These are phyloP conservation scores for Neomonachus schauinslandi DNA, from an alignment of 2,113 vertebrate species.

Conservation along the genomic window DNA sequence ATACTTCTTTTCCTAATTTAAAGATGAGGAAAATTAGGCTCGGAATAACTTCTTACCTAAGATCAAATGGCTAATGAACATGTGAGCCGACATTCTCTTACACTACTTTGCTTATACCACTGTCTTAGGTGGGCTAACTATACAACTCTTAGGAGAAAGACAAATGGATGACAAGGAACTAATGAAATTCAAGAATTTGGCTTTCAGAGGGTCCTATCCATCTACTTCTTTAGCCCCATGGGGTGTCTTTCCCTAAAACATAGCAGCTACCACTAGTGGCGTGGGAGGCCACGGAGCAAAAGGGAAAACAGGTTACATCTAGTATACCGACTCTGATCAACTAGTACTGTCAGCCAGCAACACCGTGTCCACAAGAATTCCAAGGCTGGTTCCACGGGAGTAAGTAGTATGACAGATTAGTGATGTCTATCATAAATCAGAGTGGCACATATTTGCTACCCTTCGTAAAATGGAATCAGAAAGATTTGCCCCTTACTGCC, in stretches of 20 bases:
- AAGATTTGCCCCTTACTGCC: neutral
- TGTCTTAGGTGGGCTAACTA: neutral
- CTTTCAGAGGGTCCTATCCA: neutral
- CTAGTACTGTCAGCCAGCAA: neutral
- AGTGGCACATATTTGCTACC: neutral
- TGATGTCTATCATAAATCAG: neutral
- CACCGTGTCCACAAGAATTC: neutral
- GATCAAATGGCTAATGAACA: neutral
- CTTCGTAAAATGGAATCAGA: neutral
- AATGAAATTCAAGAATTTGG: neutral
- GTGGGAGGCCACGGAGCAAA: neutral
- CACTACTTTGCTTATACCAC: neutral
- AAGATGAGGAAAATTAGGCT: slow-evolving; percentile 2
- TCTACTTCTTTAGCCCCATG: neutral
- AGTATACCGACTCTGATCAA: neutral
- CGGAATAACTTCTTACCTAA: neutral
- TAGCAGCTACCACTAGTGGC: neutral
- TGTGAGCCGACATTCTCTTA: neutral
- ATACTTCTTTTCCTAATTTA: neutral
- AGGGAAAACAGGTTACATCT: neutral
- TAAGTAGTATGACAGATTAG: neutral
- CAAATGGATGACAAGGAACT: neutral
- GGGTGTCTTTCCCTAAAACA: neutral
- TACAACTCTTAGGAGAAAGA: neutral
- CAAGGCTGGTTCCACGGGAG: neutral